Base-by-base conservation (phyloP, 2,113 vertebrate genomes). In the Muscicapa adusta region DNA sequence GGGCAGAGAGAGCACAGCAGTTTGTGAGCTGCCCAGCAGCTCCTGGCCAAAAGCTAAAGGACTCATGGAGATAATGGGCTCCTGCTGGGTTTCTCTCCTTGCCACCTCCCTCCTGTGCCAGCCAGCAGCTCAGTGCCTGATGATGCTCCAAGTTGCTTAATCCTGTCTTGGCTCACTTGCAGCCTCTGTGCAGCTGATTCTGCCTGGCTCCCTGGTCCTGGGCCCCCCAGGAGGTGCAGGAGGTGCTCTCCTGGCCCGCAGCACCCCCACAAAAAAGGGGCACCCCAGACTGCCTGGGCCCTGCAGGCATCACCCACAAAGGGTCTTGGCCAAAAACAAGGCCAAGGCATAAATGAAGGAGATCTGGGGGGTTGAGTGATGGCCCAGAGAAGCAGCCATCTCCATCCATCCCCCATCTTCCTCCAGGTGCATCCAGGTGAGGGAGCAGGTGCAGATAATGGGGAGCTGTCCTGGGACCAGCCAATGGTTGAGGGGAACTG, bases 191-290 rank as follows among this genome's bases (percentile, higher is more conserved):
- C 11, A 22, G 58, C 57, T 10, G 4, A 60, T 61, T 24, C 51
- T 3, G 4, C 45, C 88, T 25, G 66, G 71, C 33, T 78, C 71
- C 4, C 1, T 10, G 24, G 12, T 67, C n/a, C 66, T 7, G 20
- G 29, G 43, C 31, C 31, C 53, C 0, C 0, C 38, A n/a, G n/a
- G n/a, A n/a, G n/a, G 38, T 4, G 0, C 12, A 53, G 57, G 43
- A 1, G 2, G 3, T 29, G 48, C 28, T 80, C 43, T 45, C 38
- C 43, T n/a, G 58, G 22, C 53, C 58, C 72, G 16, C 68, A 50
- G 33, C 85, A 70, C 18, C 58, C 33, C 20, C 24, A 42, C 29
- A 51, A 70, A 60, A 18, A 11, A n/a, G 7, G 33, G 19, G 5
- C 40, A 67, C 6, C 23, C 40, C 51, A 48, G 60, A 5, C 8